Evolutionary conservation across 2,888 invertebrate species (phyloP).

Genomic region (Parnassius glacialis): DNA sequence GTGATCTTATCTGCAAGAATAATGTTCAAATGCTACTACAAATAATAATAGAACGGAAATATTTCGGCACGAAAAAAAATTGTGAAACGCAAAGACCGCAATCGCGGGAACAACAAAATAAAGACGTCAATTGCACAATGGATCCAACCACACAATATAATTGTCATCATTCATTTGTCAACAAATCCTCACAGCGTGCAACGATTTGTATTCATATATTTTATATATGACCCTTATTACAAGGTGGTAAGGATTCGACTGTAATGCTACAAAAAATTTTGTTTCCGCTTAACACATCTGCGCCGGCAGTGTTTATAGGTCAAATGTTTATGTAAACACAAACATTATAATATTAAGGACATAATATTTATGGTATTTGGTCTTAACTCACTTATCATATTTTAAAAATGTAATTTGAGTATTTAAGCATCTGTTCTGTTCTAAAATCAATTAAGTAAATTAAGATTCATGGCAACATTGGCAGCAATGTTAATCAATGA

Average conservation of each 20-base stretch:
- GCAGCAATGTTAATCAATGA: too few relatives aligned
- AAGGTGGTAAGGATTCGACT: conserved; percentile 45
- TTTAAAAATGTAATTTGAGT: too few relatives aligned
- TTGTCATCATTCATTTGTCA: conserved; percentile 77
- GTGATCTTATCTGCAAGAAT: conserved; percentile 17
- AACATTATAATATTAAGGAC: conserved; percentile 37
- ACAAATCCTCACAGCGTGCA: conserved; percentile 44
- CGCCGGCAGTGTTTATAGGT: conserved; percentile 58
- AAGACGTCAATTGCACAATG: conserved; percentile 60
- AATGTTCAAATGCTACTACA: conserved; percentile 18
- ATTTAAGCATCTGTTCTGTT: too few relatives aligned
- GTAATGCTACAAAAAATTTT: conserved; percentile 46
- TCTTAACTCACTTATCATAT: too few relatives aligned
- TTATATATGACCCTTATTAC: conserved; percentile 43
- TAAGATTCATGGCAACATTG: too few relatives aligned
- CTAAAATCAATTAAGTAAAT: too few relatives aligned
- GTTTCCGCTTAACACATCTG: conserved; percentile 57
- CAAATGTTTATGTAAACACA: conserved; percentile 69
- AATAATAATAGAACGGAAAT: conserved; percentile 25
- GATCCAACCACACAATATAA: conserved; percentile 64
- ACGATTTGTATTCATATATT: conserved; percentile 32
- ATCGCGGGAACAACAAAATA: conserved; percentile 50
- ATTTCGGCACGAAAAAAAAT: conserved; percentile 31
- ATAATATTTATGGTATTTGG: too few relatives aligned
- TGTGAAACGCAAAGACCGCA: conserved; percentile 38